Conservation (phyloP, 1,140 invertebrate species). For the Pachyrhynchus sulphureomaculatus region DNA sequence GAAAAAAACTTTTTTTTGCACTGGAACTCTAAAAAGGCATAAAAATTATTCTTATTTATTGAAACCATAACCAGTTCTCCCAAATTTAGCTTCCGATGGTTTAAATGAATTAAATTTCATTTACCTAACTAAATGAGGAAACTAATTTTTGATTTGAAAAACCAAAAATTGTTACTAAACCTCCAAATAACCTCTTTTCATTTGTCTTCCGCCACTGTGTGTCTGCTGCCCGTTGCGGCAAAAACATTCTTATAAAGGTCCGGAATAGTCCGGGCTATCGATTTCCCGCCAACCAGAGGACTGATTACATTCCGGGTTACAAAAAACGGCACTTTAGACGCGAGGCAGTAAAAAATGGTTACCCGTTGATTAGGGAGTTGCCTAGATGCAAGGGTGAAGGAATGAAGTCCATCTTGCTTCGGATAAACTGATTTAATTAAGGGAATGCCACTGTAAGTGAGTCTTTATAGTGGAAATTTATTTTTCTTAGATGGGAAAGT, state of each 20-base stretch:
- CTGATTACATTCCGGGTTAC: background rate
- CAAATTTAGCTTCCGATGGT: no score
- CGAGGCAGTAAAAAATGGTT: conserved; percentile 6
- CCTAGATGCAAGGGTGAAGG: background rate
- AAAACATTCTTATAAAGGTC: conserved; percentile 11
- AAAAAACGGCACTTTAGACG: background rate
- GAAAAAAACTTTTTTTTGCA: no score
- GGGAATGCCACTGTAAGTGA: background rate
- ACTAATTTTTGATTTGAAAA: no score
- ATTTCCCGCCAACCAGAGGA: conserved; percentile 5
- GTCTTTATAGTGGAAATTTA: background rate
- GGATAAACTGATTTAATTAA: conserved; percentile 6
- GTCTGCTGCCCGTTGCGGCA: background rate
- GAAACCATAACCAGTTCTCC: no score
- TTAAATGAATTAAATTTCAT: no score
- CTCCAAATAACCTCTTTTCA: background rate
- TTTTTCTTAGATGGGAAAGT: no score
- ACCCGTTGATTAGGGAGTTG: conserved; percentile 4
- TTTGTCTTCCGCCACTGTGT: background rate
- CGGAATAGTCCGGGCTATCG: conserved; percentile 8
- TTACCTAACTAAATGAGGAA: no score
- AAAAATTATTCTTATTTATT: no score
- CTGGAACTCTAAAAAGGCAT: no score
- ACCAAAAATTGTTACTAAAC: no score
- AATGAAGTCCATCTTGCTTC: background rate